Evolutionary conservation across 1,140 invertebrate species (phyloP).

Genomic region (Zaprionus ornatus): DNA sequence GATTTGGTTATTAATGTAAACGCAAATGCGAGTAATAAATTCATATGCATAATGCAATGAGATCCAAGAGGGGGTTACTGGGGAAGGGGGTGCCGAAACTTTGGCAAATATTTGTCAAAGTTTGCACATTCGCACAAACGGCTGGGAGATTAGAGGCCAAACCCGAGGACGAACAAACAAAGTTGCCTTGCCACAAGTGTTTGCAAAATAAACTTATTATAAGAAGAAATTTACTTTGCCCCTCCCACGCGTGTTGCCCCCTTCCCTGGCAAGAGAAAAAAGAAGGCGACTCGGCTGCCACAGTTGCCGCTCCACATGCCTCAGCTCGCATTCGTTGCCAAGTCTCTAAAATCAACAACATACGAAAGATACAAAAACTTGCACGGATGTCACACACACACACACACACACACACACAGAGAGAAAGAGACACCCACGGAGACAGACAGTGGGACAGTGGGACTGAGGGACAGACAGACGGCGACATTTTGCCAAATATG

Average conservation of each 20-base stretch:
- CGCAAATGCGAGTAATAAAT: constrained; percentile 76
- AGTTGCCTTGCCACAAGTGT: constrained; percentile 83
- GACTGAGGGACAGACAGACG: constrained; percentile 35
- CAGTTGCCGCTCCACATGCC: constrained; percentile 11
- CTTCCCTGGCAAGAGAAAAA: not conserved
- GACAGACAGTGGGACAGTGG: constrained; percentile 1
- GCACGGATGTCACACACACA: constrained; percentile 60
- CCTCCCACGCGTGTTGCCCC: constrained; percentile 3
- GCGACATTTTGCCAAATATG: constrained; percentile 75
- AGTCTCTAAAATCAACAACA: constrained; percentile 82
- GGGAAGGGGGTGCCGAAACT: constrained; percentile 37
- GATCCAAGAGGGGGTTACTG: constrained; percentile 24
- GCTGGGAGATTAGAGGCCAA: constrained; percentile 77
- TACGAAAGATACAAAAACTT: constrained; percentile 79
- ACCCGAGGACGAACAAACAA: constrained; percentile 76
- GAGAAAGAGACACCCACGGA: constrained; percentile 13
- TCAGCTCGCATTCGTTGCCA: constrained; percentile 58
- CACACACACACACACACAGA: constrained; percentile 8
- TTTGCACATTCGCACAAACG: constrained; percentile 81
- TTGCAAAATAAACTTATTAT: constrained; percentile 83
- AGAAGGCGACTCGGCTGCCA: not conserved
- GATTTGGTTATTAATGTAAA: constrained; percentile 63
- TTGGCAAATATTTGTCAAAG: constrained; percentile 82
- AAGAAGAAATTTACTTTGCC: constrained; percentile 79
- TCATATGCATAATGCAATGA: constrained; percentile 79